These are phyloP conservation scores for Pseudorhombus dupliciocellatus DNA, from an alignment of 2,113 vertebrate species.

Conservation along the genomic window DNA sequence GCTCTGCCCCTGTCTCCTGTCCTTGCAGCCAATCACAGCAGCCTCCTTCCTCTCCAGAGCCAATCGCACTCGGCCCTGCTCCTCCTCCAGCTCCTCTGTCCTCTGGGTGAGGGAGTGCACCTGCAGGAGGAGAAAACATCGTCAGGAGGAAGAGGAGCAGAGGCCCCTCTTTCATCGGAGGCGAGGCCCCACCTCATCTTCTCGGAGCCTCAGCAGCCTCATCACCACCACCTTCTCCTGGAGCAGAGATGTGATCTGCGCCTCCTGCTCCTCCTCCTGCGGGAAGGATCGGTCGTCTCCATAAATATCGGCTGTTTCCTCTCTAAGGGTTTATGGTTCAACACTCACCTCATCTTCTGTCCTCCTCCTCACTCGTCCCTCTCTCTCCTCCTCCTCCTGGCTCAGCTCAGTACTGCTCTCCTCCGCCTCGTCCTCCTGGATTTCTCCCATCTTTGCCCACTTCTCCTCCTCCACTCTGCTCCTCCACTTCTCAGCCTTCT, in stretches of 20 bases:
- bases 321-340: background rate
- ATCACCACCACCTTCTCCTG: conserved; percentile 48
- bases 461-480: conserved; percentile 30
- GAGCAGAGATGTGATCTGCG: conserved; percentile 13
- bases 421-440: conserved; percentile 22
- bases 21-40: conserved; percentile 55
- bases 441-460: conserved; percentile 23
- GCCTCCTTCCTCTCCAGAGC: conserved; percentile 72
- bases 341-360: background rate
- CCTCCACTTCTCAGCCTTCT: conserved; percentile 13
- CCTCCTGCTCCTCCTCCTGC: conserved; percentile 9
- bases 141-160: no score
- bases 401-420: conserved; percentile 20
- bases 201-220: conserved; percentile 48
- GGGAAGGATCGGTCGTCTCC: background rate
- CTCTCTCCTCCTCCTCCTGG: conserved; percentile 52
- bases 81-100: conserved; percentile 57
- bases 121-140: conserved; percentile 11
- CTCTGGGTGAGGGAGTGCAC: conserved; percentile 57
- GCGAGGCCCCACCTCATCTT: conserved; percentile 59
- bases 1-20: conserved; percentile 24
- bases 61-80: conserved; percentile 54
- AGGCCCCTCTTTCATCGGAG: no score
- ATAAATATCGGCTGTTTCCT: background rate
- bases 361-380: background rate